These are phyloP conservation scores for Ispidina picta DNA, from an alignment of 2,797 vertebrate species.

Conservation along the genomic window DNA sequence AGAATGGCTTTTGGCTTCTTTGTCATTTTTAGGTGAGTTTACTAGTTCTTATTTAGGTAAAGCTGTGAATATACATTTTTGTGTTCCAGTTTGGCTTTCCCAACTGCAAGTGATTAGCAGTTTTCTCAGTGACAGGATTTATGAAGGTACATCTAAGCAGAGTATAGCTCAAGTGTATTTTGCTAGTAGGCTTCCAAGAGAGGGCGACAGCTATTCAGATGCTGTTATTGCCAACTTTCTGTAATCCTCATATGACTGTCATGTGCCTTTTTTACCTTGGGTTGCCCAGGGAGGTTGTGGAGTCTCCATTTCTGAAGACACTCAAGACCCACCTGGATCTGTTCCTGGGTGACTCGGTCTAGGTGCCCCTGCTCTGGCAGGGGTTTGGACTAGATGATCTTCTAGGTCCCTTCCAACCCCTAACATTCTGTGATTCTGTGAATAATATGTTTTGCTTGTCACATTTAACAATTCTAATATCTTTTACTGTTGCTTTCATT, in stretches of 20 bases:
- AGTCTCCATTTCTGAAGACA: no score
- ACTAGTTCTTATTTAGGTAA: not conserved
- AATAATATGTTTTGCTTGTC: not conserved
- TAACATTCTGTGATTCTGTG: no score
- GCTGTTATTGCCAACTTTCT: not conserved
- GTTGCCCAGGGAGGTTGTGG: not conserved
- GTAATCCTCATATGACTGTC: not conserved
- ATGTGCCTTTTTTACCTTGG: not conserved
- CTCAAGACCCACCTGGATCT: no score
- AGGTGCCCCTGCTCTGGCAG: no score
- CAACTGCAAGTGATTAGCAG: not conserved
- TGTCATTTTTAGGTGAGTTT: not conserved
- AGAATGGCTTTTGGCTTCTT: not conserved
- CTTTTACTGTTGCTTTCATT: constrained; percentile 29
- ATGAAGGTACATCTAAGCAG: not conserved
- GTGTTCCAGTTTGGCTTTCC: not conserved
- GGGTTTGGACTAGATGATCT: no score
- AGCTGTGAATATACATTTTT: not conserved
- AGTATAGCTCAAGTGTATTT: not conserved
- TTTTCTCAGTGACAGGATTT: not conserved
- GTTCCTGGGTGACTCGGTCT: no score
- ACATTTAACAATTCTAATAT: constrained; percentile 50
- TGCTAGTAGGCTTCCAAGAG: not conserved
- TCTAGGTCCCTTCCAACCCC: no score
- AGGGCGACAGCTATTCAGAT: not conserved